Percentiles rank a stretch among this genome's conserved stretches.
Conservation (phyloP, 2,797 vertebrate species). For the Urocyon cinereoargenteus region DNA sequence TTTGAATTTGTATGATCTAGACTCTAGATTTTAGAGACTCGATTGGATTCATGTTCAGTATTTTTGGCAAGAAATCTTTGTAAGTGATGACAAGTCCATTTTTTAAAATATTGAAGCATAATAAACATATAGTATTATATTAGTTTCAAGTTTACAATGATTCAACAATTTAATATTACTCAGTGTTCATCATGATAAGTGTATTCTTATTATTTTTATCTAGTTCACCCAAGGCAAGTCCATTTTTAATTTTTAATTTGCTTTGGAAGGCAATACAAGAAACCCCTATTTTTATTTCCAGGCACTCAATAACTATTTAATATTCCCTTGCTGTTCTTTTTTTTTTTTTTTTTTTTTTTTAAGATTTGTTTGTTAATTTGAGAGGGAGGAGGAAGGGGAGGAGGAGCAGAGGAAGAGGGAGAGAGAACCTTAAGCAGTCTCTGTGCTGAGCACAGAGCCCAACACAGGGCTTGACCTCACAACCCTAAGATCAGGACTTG, state of each 20-base stretch:
- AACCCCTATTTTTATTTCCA: not conserved
- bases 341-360: not conserved
- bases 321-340: not conserved
- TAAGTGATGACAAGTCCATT: not conserved
- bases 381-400: not conserved
- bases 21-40: not conserved
- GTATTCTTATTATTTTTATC: not conserved
- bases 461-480: not conserved
- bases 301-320: not conserved
- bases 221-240: not conserved
- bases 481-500: not conserved
- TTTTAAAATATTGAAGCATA: not conserved
- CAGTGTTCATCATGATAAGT: not conserved
- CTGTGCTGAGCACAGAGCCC: not conserved
- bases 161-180: not conserved
- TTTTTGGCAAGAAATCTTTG: not conserved
- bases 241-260: not conserved
- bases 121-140: not conserved
- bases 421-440: not conserved
- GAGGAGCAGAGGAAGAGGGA: not conserved
- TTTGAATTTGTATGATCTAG: not conserved
- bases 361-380: not conserved
- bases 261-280: not conserved
- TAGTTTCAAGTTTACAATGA: not conserved
- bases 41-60: not conserved